Percentiles rank a stretch among this genome's conserved stretches.
Conservation (phyloP, 1,140 invertebrate genomes). For the Eciton burchellii region DNA sequence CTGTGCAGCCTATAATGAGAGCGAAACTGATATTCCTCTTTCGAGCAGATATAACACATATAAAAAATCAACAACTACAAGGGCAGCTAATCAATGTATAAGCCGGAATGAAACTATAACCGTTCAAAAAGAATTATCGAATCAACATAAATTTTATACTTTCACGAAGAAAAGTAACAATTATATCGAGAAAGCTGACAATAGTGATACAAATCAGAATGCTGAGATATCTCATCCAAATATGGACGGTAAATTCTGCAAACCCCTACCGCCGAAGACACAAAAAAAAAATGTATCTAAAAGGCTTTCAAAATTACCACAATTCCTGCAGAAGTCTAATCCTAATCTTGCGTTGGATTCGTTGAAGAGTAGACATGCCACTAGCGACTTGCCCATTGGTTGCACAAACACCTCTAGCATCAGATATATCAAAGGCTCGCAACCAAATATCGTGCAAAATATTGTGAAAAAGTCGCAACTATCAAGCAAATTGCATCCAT, state of each 20-base stretch:
- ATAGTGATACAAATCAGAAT: conserved; percentile 16
- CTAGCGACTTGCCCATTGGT: conserved; percentile 20
- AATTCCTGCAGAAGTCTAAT: conserved; percentile 83
- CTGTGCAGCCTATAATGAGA: conserved; percentile 18
- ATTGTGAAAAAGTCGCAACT: conserved; percentile 59
- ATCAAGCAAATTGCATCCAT: conserved; percentile 62
- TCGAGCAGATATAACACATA: conserved; percentile 74
- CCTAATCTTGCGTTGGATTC: conserved; percentile 80
- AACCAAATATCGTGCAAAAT: conserved; percentile 75
- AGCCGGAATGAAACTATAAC: not conserved
- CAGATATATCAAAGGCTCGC: conserved; percentile 77
- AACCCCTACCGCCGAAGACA: conserved; percentile 56
- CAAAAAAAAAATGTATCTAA: conserved; percentile 71
- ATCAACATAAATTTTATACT: conserved; percentile 72
- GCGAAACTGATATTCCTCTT: conserved; percentile 34
- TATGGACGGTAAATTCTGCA: conserved; percentile 62
- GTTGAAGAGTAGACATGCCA: conserved; percentile 50
- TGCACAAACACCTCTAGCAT: conserved; percentile 53
- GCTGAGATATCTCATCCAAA: conserved; percentile 31
- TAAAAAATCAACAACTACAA: conserved; percentile 63
- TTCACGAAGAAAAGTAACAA: conserved; percentile 71
- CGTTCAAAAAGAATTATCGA: conserved; percentile 33
- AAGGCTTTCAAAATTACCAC: conserved; percentile 79
- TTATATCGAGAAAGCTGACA: conserved; percentile 55
- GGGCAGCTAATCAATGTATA: conserved; percentile 10